Base-by-base conservation (phyloP, 2,888 invertebrate genomes). In the Parthenolecanium corni region DNA sequence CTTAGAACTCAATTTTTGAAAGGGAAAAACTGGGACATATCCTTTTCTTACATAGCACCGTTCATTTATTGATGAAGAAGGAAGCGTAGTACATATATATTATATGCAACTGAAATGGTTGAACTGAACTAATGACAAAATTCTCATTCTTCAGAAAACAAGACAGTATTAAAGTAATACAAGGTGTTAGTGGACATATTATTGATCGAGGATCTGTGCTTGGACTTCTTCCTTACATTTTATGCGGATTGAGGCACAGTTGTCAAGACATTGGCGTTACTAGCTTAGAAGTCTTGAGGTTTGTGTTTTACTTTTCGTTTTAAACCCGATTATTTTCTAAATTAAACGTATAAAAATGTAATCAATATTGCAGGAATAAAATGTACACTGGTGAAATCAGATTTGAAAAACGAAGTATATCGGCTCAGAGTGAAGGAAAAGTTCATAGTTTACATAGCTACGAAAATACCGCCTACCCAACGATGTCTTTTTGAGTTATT, bases 141-240 rank as follows among this genome's bases (percentile, higher is more conserved):
- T 9, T 38, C 14, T 2, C 20, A 2, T 3, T 2, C 20, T 46
- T 11, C 18, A 46, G 46, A 16, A 20, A 46, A 3, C 14, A 16
- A 3, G 46, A 46, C 2, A 46, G 20, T 71, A 80, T 98, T 70
- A 88, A 95, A 75, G 96, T 98, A 12, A 97, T 97, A 1, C 98
- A 98, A 74, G 98, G 98, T 52, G 98, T 99, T 1, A 93, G 95
- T 70, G 98, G 98, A 14, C 89, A 92, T 62, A 96, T 98, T 73
- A 91, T 94, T 1, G 98, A 99, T 74, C 96, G 97, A 73, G 98
- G 98, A 23, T 94, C 95, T 23, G 91, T 96, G 38, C 79, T 97
- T 66, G 83, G 92, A 67, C 98, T 95, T 76, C 79, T 96, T 63
- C 97, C 97, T 0, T 98, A 98, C 73, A 77, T 98, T 65, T 89